Evolutionary conservation across 2,888 invertebrate species (phyloP).

Genomic region (Amiota mariae): DNA sequence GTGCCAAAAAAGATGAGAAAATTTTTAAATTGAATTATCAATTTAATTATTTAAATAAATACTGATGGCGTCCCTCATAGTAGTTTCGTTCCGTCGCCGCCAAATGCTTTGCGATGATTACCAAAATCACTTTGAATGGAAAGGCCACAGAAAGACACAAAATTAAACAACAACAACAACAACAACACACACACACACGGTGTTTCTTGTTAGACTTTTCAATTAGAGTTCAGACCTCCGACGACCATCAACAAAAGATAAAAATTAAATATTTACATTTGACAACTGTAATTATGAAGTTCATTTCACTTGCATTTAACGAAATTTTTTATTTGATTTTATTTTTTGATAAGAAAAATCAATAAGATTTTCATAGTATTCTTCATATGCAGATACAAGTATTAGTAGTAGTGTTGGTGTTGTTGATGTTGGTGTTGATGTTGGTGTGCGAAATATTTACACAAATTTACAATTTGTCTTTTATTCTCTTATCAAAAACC

Average conservation of each 20-base stretch:
- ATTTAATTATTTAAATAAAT: slow-evolving; percentile 50
- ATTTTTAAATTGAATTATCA: slow-evolving; percentile 47
- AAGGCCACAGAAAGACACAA: slow-evolving; percentile 9
- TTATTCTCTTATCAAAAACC: neutral
- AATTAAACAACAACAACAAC: too few species aligned
- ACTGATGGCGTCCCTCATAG: slow-evolving; percentile 13
- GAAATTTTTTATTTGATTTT: slow-evolving; percentile 6
- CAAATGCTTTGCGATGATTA: slow-evolving; percentile 31
- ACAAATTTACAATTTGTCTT: neutral
- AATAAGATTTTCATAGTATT: slow-evolving; percentile 24
- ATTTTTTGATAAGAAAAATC: slow-evolving; percentile 54
- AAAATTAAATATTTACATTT: slow-evolving; percentile 46
- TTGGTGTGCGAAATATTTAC: neutral
- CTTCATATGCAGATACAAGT: too few species aligned
- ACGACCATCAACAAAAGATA: slow-evolving; percentile 2
- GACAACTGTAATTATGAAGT: slow-evolving; percentile 61
- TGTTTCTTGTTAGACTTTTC: slow-evolving; percentile 43
- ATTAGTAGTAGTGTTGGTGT: neutral
- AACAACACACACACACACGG: too few species aligned
- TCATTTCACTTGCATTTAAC: neutral
- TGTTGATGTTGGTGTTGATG: neutral
- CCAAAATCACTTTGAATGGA: slow-evolving; percentile 38
- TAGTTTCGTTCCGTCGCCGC: too few species aligned
- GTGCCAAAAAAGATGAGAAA: neutral
- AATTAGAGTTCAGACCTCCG: slow-evolving; percentile 40